Evolutionary conservation across 2,113 vertebrate species (phyloP), one percentile per base, ranked within the genome.

Genomic region (Pelodiscus sinensis): DNA sequence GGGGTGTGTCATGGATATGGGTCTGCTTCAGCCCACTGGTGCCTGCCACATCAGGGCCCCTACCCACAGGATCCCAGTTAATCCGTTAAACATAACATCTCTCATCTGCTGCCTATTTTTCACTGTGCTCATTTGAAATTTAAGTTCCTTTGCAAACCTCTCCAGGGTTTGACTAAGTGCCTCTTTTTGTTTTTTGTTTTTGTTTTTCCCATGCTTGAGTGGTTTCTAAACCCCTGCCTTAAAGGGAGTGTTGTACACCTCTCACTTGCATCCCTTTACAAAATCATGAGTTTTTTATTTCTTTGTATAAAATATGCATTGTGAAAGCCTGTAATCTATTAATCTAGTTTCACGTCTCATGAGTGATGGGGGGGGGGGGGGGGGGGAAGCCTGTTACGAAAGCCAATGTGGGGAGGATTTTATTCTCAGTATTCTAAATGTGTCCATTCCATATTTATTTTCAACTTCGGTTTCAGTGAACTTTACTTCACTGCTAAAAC

Each of bases 111-210:
- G 83, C 4, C 38, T 77, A 4, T 79, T 80, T 50, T 78, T 92
- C 62, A 6, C 9, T 90, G 86, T 54, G 85, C 81, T 92, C 21
- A 57, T 93, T 88, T 81, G 54, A 95, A 95, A 84, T 44, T 89
- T 5, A 65, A 80, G 35, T 80, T 93, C 82, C 58, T 87, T 77
- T 93, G 81, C 84, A 93, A 91, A 86, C 2, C 38, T 94, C 60
- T 78, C 86, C 35, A 14, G 71, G 82, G 56, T 15, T 13, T 51
- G 50, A 6, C 60, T 35, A 2, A 65, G 16, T 9, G n/a, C n/a
- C 24, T n/a, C n/a, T n/a, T n/a, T n/a, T n/a, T n/a, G n/a, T n/a
- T n/a, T n/a, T n/a, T n/a, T n/a, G n/a, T n/a, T n/a, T n/a, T n/a
- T n/a, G n/a, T 1, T 60, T 22, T 83, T 62, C 2, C 6, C 88